Conservation (phyloP, 2,888 invertebrate species). For the Shargacucullia verbasci region DNA sequence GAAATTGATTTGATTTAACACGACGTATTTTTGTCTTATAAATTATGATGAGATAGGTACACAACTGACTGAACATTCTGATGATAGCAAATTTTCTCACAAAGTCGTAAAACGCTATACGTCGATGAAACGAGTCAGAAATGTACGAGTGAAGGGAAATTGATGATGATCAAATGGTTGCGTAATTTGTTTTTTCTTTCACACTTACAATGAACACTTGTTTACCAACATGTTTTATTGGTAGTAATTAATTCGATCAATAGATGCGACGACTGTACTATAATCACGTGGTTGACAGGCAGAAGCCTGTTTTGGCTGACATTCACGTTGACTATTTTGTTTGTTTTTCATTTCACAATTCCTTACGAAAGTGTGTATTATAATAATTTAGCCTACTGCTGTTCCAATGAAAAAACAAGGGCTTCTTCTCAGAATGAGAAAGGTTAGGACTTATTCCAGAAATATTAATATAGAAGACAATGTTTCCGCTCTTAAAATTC, state of each 20-base stretch:
- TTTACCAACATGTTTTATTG: constrained; percentile 45
- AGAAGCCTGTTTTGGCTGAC: neutral
- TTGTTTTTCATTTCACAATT: constrained; percentile 12
- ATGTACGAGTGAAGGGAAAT: constrained; percentile 25
- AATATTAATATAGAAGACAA: too few species aligned
- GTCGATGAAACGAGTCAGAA: constrained; percentile 1
- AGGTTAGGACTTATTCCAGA: too few species aligned
- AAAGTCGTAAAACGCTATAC: too few species aligned
- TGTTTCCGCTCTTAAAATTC: too few species aligned
- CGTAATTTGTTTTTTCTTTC: constrained; percentile 34
- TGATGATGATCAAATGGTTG: constrained; percentile 38
- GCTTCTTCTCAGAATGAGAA: too few species aligned
- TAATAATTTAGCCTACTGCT: too few species aligned
- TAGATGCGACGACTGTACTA: constrained; percentile 15
- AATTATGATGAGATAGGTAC: too few species aligned
- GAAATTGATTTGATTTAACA: too few species aligned
- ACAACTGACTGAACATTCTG: too few species aligned
- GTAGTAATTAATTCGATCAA: constrained; percentile 44
- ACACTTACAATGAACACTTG: constrained; percentile 29
- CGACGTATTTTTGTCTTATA: too few species aligned
- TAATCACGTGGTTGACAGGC: constrained; percentile 1
- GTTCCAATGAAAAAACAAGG: too few species aligned
- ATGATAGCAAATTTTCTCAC: too few species aligned
- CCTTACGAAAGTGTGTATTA: neutral
- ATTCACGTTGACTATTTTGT: constrained; percentile 8